Percentiles rank a stretch among this genome's conserved stretches.
Evolutionary conservation across 2,797 vertebrate species (phyloP).

Genomic region (Brachyalestes nurse): DNA sequence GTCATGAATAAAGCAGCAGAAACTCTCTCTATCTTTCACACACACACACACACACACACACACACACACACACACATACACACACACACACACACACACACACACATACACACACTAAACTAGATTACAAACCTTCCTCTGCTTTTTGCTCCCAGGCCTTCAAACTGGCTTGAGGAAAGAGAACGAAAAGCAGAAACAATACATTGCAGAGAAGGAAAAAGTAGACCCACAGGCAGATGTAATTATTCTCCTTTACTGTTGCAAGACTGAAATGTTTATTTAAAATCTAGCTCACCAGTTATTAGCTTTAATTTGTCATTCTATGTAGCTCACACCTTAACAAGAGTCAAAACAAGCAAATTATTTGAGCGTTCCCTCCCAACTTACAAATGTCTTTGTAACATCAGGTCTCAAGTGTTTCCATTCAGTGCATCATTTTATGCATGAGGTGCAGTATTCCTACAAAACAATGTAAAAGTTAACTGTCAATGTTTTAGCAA

Average conservation of each 20-base stretch:
- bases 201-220: neutral
- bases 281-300: neutral
- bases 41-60: neutral
- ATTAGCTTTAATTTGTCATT: neutral
- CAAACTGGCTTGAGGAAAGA: neutral
- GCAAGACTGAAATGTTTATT: neutral
- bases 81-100: neutral
- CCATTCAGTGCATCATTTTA: neutral
- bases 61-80: neutral
- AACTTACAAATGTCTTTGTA: too few species aligned
- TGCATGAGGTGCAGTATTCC: neutral
- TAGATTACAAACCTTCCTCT: neutral
- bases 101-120: neutral
- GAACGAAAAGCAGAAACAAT: neutral
- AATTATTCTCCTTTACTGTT: neutral
- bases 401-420: neutral
- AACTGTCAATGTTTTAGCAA: neutral
- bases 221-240: too few species aligned
- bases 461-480: too few species aligned
- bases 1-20: conserved; percentile 11
- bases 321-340: neutral
- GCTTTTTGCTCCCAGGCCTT: neutral
- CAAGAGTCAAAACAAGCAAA: neutral
- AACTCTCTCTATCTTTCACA: conserved; percentile 11
- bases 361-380: neutral